These are phyloP conservation scores for Spilarctia lutea DNA, from an alignment of 2,888 invertebrate species.

Conservation along the genomic window DNA sequence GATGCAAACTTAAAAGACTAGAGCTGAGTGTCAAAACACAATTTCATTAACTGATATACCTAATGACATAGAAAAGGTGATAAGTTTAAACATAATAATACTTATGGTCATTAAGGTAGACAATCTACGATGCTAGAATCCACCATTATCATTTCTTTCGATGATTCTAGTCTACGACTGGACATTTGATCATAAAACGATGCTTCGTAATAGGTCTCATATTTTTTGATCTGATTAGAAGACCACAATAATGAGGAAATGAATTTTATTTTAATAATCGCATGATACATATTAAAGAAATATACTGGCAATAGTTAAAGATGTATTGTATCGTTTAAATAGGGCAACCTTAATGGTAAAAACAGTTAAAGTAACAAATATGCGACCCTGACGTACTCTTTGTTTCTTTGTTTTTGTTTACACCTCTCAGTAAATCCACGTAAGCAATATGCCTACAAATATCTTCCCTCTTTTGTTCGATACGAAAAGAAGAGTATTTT, in stretches of 20 bases:
- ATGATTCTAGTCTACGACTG: too few relatives aligned
- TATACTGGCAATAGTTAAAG: too few relatives aligned
- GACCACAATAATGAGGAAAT: too few relatives aligned
- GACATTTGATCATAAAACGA: too few relatives aligned
- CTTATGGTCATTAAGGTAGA: background rate
- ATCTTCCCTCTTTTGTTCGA: background rate
- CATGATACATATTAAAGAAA: too few relatives aligned
- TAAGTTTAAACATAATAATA: background rate
- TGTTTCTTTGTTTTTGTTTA: background rate
- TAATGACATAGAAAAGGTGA: background rate
- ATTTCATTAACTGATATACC: background rate
- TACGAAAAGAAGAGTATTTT: background rate
- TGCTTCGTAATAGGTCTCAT: too few relatives aligned
- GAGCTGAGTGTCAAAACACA: background rate
- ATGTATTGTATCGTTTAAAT: too few relatives aligned
- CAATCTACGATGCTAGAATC: background rate
- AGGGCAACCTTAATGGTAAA: background rate
- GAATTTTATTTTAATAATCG: too few relatives aligned
- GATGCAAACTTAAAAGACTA: slow-evolving; percentile 23
- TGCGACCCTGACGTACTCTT: background rate
- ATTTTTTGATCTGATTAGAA: too few relatives aligned
- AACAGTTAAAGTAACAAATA: background rate
- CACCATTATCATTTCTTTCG: too few relatives aligned
- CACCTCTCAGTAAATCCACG: background rate
- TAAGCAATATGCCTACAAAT: background rate